Conservation (phyloP, 2,797 vertebrate genomes). For the Halcyon badia region DNA sequence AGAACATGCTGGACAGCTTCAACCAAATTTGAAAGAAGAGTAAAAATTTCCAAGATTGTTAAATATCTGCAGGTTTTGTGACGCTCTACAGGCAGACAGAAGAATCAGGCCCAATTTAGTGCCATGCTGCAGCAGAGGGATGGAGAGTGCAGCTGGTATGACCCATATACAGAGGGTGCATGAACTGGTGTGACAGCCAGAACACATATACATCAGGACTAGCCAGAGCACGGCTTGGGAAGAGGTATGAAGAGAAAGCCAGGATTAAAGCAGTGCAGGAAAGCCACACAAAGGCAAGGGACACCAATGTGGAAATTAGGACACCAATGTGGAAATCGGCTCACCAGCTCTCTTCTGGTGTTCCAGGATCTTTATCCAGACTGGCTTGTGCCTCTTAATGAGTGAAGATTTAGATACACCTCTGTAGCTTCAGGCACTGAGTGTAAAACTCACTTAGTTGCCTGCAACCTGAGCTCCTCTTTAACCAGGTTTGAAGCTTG, state of each 20-base stretch:
- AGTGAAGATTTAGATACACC: not conserved
- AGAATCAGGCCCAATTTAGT: not conserved
- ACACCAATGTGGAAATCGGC: not conserved
- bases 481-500: not conserved
- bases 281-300: not conserved
- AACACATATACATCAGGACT: not conserved
- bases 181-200: not conserved
- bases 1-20: not conserved
- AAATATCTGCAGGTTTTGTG: not conserved
- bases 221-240: not conserved
- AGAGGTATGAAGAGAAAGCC: not conserved
- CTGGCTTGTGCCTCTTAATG: not conserved
- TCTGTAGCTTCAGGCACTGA: not conserved
- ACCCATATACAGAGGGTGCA: fast-evolving
- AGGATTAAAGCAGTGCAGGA: not conserved
- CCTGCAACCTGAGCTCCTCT: not conserved
- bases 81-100: not conserved
- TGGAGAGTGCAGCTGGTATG: not conserved
- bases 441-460: not conserved
- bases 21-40: not conserved
- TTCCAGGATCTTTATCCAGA: not conserved
- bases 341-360: not conserved
- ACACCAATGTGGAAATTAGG: not conserved
- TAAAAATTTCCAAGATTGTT: not conserved
- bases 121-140: not conserved